Evolutionary conservation across 2,888 invertebrate genomes (phyloP), one percentile per base, ranked within the genome.

Genomic region (Teinopalpus imperialis): DNA sequence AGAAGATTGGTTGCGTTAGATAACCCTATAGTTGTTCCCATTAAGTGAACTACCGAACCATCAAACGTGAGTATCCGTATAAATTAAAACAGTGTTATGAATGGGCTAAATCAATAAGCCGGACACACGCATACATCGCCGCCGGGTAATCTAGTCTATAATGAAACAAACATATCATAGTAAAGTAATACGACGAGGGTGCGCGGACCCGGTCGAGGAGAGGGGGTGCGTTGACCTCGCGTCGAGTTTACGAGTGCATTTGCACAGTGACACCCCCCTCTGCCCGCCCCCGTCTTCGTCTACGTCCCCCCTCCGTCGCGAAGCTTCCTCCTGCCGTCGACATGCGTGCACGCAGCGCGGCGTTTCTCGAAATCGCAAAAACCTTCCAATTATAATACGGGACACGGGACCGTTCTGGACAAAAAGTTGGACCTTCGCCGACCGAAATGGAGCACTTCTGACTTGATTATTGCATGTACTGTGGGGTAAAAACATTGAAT

Each of bases 191-290:
- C 66, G 61, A 53, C 56, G 47, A 69, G 57, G 71, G 69, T 60
- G 59, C 56, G 52, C 41, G 43, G 48, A 39, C 55, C 29, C 46
- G 43, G 51, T 63, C 49, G 69, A 61, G 66, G 69, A 57, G 66
- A 54, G 70, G 73, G 75, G 74, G 77, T 67, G 74, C 81, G 78
- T 74, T 81, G 82, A 82, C 82, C 81, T 69, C 81, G 71, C 63
- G 66, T 66, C 72, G 69, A 75, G 78, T 83, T 85, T 81, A 82
- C 79, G 83, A 85, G 80, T 83, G 85, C 85, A 82, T 83, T 85
- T 83, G 83, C 85, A 78, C 82, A 82, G 85, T 82, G 85, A 83
- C 82, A 83, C 78, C 80, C 80, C 75, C 71, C 66, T 63, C 54
- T 64, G 34, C 53, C 48, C 55, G n/a, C 56, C 40, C 32, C 48